Evolutionary conservation across 2,888 invertebrate genomes (phyloP).

Genomic region (Catocala fraxini): DNA sequence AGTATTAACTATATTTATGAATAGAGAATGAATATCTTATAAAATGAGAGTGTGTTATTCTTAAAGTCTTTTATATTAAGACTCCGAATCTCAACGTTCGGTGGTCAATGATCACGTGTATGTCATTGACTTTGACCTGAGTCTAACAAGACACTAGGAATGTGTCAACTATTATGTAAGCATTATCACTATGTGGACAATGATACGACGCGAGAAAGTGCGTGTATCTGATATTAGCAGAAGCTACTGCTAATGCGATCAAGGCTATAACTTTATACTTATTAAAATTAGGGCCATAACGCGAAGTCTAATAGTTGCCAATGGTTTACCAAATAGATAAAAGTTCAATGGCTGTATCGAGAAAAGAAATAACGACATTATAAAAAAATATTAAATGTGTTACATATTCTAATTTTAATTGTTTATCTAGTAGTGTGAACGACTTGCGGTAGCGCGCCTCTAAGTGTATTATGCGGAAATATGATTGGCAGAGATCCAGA

Average conservation of each 20-base stretch:
- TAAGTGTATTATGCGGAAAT: constrained; percentile 55
- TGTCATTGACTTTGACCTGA: constrained; percentile 40
- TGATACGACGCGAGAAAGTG: background rate
- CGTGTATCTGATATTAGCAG: no score
- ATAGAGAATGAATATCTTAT: constrained; percentile 19
- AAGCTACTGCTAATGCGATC: background rate
- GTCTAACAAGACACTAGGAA: constrained; percentile 34
- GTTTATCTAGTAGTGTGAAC: constrained; percentile 38
- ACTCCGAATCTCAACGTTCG: no score
- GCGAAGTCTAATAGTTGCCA: constrained; percentile 8
- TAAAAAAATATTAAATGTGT: constrained; percentile 26
- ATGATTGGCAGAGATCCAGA: constrained; percentile 61
- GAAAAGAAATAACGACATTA: constrained; percentile 22
- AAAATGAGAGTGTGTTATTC: constrained; percentile 27
- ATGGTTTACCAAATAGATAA: constrained; percentile 18
- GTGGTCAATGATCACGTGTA: constrained; percentile 24
- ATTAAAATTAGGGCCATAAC: constrained; percentile 14
- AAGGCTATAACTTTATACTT: background rate
- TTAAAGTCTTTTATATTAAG: background rate
- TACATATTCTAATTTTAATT: constrained; percentile 42
- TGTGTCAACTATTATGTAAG: background rate
- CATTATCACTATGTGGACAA: constrained; percentile 1
- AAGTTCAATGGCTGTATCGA: constrained; percentile 17
- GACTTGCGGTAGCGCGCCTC: constrained; percentile 22
- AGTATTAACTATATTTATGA: constrained; percentile 17